A percentile compares a stretch with the other conserved stretches of the same genome.
Evolutionary conservation across 2,113 vertebrate genomes (phyloP).

Genomic region (Odobenus rosmarus): DNA sequence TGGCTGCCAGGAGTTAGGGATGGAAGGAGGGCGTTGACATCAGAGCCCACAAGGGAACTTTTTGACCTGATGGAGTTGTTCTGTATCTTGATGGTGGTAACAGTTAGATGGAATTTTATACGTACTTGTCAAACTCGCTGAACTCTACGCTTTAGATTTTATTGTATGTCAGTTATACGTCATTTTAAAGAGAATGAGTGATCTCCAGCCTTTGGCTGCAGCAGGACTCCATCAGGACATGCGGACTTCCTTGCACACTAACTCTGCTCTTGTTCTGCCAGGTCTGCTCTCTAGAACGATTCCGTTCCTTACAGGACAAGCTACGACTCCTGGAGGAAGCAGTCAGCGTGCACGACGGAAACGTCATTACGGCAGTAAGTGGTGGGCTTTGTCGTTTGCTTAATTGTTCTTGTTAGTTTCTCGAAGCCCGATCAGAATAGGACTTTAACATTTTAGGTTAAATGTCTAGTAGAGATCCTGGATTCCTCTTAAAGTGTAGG

Average conservation of each 20-base stretch:
- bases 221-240: not conserved
- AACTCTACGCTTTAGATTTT: not conserved
- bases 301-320: slow-evolving; percentile 95
- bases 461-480: not conserved
- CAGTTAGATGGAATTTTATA: not conserved
- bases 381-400: not conserved
- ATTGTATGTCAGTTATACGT: not conserved
- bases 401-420: slow-evolving; percentile 1
- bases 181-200: not conserved
- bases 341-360: slow-evolving; percentile 92
- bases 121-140: not conserved
- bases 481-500: not conserved
- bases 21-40: not conserved
- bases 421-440: not conserved
- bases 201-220: not conserved
- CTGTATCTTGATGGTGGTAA: not conserved
- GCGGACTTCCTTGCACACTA: not conserved
- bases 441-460: not conserved
- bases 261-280: slow-evolving; percentile 72
- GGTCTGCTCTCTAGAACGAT: slow-evolving; percentile 93
- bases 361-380: slow-evolving; percentile 95
- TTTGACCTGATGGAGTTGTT: not conserved
- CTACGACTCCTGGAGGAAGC: slow-evolving; percentile 93
- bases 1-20: not conserved
- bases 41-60: not conserved